Evolutionary conservation across 1,140 invertebrate species (phyloP), one percentile per base, ranked within the genome.

Genomic region (Holotrichia oblita): DNA sequence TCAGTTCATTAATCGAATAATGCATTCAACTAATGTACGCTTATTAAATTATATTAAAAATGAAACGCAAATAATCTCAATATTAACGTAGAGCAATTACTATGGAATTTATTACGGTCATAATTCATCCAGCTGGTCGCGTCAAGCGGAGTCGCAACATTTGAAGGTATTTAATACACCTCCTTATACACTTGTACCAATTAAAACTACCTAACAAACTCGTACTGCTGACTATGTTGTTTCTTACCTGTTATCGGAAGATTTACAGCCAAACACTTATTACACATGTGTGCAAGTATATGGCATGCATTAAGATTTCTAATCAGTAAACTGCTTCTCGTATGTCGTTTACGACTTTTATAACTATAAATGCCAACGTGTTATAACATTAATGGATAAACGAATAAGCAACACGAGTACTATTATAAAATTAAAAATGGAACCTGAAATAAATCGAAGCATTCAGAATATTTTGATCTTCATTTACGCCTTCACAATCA

Each of bases 181-280:
- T 69, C 61, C 22, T 69, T 69, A 69, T 69, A 69, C 61, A 69
- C 61, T 69, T 27, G 61, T 69, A 69, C 61, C 61, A 69, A 69
- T 69, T 69, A 69, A 69, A 69, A 20, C 22, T 20, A 22, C 20
- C 61, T 69, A 69, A 69, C 61, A 69, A 69, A 69, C 61, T 69
- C 61, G 61, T 69, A 69, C 27, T n/a, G 61, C 61, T 69, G 61
- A 69, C 61, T 17, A 27, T 34, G 61, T 69, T 27, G 61, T 69
- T 69, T 69, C 61, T 17, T 69, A 69, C 22, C 27, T 69, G 61
- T 69, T 69, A 69, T 69, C 61, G 22, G 9, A 20, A 69, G 61
- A 69, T 69, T 69, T 69, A 69, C 61, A 20, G 12, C 8, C 22
- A 69, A 69, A 69, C 61, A 69, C 61, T 69, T 27, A n/a, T n/a